These are phyloP conservation scores for Volucella inanis DNA, from an alignment of 2,888 invertebrate genomes.

Conservation along the genomic window DNA sequence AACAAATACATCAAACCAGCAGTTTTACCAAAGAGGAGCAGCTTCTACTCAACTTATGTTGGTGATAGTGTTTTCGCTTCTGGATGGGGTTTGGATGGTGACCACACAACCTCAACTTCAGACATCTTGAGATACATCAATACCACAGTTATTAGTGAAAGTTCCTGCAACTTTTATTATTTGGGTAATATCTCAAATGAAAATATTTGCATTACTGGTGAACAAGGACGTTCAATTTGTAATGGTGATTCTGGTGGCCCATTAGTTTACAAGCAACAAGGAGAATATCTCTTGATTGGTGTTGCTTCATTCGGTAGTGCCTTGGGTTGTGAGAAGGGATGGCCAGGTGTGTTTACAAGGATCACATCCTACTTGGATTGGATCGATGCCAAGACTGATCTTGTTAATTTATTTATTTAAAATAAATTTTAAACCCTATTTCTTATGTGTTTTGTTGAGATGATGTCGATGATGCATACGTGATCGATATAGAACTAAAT, in stretches of 20 bases:
- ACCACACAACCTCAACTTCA: conserved; percentile 76
- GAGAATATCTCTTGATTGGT: conserved; percentile 77
- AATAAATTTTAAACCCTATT: too few relatives aligned
- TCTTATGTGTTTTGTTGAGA: too few relatives aligned
- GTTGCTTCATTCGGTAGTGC: conserved; percentile 80
- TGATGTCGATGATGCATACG: too few relatives aligned
- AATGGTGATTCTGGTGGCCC: conserved; percentile 82
- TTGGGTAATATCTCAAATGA: conserved; percentile 41
- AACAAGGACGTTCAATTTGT: conserved; percentile 80
- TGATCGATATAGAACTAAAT: too few relatives aligned
- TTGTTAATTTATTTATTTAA: conserved; percentile 19
- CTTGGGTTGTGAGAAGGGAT: conserved; percentile 80
- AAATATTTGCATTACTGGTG: conserved; percentile 82
- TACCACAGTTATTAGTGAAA: conserved; percentile 76
- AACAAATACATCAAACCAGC: conserved; percentile 78
- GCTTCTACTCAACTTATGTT: conserved; percentile 74
- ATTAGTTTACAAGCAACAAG: conserved; percentile 76
- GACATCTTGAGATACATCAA: conserved; percentile 76
- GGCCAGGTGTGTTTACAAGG: conserved; percentile 81
- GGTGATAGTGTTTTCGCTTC: conserved; percentile 77
- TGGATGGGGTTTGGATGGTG: conserved; percentile 80
- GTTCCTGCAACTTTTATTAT: conserved; percentile 76
- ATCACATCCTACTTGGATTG: conserved; percentile 79
- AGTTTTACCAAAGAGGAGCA: conserved; percentile 77
- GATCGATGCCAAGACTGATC: conserved; percentile 76